These are phyloP conservation scores for Notarius lentiginosus DNA, from an alignment of 2,113 vertebrate genomes.

Conservation along the genomic window DNA sequence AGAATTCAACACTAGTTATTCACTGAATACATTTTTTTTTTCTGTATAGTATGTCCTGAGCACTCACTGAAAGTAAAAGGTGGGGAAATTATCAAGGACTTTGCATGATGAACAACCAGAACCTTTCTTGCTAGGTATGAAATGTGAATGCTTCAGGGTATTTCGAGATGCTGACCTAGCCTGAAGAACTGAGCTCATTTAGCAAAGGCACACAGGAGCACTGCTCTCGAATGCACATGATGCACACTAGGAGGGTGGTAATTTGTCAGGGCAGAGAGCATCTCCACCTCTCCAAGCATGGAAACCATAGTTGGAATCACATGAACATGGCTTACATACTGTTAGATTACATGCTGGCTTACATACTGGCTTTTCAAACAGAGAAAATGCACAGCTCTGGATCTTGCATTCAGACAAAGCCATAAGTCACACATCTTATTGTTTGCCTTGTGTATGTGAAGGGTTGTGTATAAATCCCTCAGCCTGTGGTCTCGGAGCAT, in stretches of 20 bases:
- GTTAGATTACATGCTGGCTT: background rate
- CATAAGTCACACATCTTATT: slow-evolving; percentile 7
- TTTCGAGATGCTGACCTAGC: slow-evolving; percentile 10
- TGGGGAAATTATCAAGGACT: background rate
- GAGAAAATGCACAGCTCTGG: background rate
- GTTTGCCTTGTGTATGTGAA: background rate
- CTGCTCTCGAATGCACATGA: slow-evolving; percentile 26
- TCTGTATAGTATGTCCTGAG: background rate
- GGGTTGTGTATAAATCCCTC: background rate
- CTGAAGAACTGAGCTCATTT: background rate
- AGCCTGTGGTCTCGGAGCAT: background rate
- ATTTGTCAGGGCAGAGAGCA: slow-evolving; percentile 19
- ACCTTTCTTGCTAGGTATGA: background rate
- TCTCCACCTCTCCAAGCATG: background rate
- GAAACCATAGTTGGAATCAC: background rate
- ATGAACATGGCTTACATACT: background rate
- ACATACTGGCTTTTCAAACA: background rate
- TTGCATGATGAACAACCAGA: background rate
- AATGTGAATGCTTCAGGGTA: slow-evolving; percentile 18
- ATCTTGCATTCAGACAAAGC: background rate
- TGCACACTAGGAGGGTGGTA: background rate
- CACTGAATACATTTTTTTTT: background rate
- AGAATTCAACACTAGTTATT: background rate
- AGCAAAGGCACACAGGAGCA: background rate
- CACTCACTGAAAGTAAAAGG: background rate